Evolutionary conservation across 2,888 invertebrate genomes (phyloP), one percentile per base, ranked within the genome.

Genomic region (Sphecodes monilicornis): DNA sequence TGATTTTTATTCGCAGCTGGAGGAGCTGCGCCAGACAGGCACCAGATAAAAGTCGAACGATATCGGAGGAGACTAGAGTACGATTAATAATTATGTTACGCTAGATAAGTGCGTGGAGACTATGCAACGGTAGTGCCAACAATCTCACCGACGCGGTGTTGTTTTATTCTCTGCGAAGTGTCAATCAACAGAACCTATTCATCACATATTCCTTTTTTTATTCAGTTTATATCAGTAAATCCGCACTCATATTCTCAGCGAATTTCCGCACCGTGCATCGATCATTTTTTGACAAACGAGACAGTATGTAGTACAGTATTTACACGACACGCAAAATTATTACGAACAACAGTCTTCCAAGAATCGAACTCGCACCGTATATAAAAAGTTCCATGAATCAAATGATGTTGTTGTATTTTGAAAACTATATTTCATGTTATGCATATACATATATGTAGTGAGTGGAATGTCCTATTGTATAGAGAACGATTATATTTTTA

Each of bases 21-120:
- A 92, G 86, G 94, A 94, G 88, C 85, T 94, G 69, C 90, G 94
- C 46, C 92, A 93, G 90, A 89, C 91, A 2, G 89, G 88, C 57
- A 90, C 85, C 68, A 91, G 90, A 89, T 93, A 91, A 92, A 72
- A 29, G 22, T 11, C 10, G 8, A 26, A 32, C 72, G 26, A 36
- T 32, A 26, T 13, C 41, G 41, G 18, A 29, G 76, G 50, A 54
- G 54, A 26, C 36, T 76, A 86, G 70, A 78, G 72, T 71, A 70
- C 29, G 41, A 60, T 54, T 66, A 87, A 50, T 41, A 75, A 68
- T 80, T 75, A 36, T 70, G 57, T 26, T 68, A 80, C 57, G 43
- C 64, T 69, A 71, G 50, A 82, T 76, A 39, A 76, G 80, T 79
- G 71, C 75, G 68, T 78, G 81, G 57, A 85, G 79, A 77, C 54